Base-by-base conservation (phyloP, 2,113 vertebrate species). In the Nannobrachium achirus region DNA sequence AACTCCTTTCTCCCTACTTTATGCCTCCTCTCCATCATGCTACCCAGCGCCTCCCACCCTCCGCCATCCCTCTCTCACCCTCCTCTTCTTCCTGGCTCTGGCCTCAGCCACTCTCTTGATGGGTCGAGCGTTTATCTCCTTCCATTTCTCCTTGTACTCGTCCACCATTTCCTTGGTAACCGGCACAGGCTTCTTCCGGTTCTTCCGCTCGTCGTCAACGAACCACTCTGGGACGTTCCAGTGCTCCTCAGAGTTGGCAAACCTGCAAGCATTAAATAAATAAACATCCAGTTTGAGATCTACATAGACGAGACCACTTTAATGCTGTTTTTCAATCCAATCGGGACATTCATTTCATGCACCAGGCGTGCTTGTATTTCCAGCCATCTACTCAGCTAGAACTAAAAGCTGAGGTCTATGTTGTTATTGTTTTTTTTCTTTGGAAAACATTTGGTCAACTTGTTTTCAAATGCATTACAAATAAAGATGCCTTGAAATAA, bases 91-190 rank as follows among this genome's bases (percentile, higher is more conserved):
- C 74, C 97, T 94, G 73, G 97, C 96, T 66, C 99, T 99, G 57
- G 98, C 98, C 86, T 99, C 98, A 0, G 98, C 98, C 65, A 99
- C 94, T 57, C 94, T 94, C 88, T 96, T 99, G 85, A 99, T 98
- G 53, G 98, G 97, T 8, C 96, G 93, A 1, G 96, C 95, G 0
- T 99, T 95, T 66, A 99, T 97, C 71, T 99, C 95, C 10, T 83
- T 92, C 96, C 97, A 98, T 71, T 95, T 95, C 76, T 95, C 91
- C 75, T 95, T 95, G 71, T 95, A 98, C 7, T 94, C 92, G 56
- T 97, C 96, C 0, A 97, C 94, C n/a, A 94, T 95, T 75, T 96
- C 94, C 39, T 73, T 92, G 57, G 96, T 94, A 48, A 98, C 41
- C 0, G 95, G 95, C 7, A 96, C 0, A 0, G 94, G 95, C 55